These are phyloP conservation scores for Meleagris gallopavo DNA, from an alignment of 2,113 vertebrate species.

Conservation along the genomic window DNA sequence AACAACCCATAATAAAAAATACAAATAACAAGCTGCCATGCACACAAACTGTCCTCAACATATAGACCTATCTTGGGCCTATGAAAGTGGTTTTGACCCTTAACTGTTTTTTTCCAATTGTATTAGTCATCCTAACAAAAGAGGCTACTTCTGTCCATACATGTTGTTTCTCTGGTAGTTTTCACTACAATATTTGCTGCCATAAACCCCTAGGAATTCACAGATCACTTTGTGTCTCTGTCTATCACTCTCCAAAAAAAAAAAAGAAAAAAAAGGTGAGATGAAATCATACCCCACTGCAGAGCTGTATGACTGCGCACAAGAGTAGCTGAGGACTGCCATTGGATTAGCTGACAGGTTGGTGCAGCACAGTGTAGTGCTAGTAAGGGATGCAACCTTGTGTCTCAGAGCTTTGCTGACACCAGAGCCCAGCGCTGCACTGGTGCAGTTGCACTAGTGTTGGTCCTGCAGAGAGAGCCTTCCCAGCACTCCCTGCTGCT, in stretches of 20 bases:
- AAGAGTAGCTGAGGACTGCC: background rate
- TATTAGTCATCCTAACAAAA: background rate
- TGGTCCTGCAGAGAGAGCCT: background rate
- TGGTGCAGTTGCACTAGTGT: background rate
- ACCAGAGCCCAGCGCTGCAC: rapidly evolving
- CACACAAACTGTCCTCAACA: background rate
- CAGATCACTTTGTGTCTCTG: background rate
- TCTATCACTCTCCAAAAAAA: background rate
- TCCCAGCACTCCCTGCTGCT: background rate
- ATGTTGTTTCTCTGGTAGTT: background rate
- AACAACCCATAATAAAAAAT: background rate
- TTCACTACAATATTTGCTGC: background rate
- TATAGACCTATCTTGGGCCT: background rate
- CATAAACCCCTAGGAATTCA: background rate
- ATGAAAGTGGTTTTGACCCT: background rate
- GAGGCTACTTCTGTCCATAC: background rate
- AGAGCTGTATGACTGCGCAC: background rate
- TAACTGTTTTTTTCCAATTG: background rate
- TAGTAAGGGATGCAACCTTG: background rate
- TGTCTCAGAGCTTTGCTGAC: rapidly evolving
- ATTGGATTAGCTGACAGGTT: background rate
- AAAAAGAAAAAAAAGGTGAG: background rate
- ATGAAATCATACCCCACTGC: background rate
- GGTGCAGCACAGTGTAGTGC: no score
- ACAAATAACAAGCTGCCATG: background rate